phyloP scores from a whole-genome alignment of 2,113 vertebrate species.

The Acrocephalus kingi region DNA sequence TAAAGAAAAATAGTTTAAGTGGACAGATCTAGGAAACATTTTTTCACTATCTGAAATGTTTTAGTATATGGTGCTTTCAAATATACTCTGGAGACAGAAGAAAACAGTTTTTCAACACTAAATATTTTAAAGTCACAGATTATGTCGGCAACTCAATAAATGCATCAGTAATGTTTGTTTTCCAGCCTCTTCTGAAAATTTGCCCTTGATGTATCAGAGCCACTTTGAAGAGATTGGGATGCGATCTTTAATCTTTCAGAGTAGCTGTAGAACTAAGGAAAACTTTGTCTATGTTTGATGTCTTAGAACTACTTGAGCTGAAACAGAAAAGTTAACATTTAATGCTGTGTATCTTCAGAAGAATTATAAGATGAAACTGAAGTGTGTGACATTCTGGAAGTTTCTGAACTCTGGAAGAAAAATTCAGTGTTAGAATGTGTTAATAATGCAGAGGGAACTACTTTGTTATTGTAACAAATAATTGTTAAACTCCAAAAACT shows the following conservation, averaged over 20 bases:
- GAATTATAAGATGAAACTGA: neutral
- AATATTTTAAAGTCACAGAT: conserved; percentile 26
- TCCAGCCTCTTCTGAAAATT: neutral
- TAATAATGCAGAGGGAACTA: neutral
- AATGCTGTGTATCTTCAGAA: neutral
- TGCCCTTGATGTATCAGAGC: conserved; percentile 8
- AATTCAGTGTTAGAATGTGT: neutral
- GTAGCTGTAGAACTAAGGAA: neutral
- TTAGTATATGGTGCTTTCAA: neutral
- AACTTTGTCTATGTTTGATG: neutral
- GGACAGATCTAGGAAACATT: neutral
- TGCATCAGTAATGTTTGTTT: conserved; percentile 12
- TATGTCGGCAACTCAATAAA: neutral
- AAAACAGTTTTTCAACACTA: neutral
- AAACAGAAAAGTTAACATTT: conserved; percentile 1
- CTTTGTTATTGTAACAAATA: neutral
- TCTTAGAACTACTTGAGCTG: neutral
- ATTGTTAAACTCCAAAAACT: neutral
- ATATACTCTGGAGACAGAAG: neutral
- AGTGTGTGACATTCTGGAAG: neutral
- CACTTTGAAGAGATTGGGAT: neutral
- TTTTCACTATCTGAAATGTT: neutral
- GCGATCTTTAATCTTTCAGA: neutral
- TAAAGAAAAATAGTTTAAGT: neutral
- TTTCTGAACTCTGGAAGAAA: neutral